phyloP scores from a whole-genome alignment of 1,140 invertebrate species.

The Zophobas morio region DNA sequence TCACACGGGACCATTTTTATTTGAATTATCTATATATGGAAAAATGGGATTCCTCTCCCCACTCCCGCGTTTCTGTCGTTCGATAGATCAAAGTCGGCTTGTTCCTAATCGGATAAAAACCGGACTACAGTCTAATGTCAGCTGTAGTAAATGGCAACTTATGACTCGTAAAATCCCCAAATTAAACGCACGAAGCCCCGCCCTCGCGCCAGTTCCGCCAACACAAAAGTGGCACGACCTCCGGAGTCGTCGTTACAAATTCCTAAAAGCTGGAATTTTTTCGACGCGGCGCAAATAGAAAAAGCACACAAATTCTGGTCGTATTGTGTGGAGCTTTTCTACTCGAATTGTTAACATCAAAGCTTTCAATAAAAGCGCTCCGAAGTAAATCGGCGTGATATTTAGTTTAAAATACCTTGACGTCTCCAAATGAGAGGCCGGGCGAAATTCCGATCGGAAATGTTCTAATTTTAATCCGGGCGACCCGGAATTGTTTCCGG shows the following conservation, averaged over 20 bases:
- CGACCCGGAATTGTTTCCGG: no score
- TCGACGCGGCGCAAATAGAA: not conserved
- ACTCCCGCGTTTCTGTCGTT: not conserved
- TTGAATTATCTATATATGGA: not conserved
- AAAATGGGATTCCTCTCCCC: not conserved
- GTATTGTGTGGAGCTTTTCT: not conserved
- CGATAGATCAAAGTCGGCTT: not conserved
- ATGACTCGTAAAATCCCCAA: not conserved
- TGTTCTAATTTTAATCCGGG: not conserved
- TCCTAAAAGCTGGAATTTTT: not conserved
- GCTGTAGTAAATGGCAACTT: not conserved
- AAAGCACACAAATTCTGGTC: not conserved
- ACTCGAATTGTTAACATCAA: slow-evolving; percentile 1
- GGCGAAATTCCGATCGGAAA: not conserved
- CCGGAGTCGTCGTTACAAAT: not conserved
- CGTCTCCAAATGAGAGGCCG: not conserved
- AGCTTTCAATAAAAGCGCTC: not conserved
- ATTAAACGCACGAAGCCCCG: not conserved
- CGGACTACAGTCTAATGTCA: not conserved
- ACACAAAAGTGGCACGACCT: not conserved
- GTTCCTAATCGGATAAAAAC: not conserved
- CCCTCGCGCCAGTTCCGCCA: not conserved
- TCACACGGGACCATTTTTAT: no score
- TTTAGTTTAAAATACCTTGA: not conserved
- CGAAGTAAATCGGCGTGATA: not conserved